Base-by-base conservation (phyloP, 2,888 invertebrate species). In the Archips xylosteana region DNA sequence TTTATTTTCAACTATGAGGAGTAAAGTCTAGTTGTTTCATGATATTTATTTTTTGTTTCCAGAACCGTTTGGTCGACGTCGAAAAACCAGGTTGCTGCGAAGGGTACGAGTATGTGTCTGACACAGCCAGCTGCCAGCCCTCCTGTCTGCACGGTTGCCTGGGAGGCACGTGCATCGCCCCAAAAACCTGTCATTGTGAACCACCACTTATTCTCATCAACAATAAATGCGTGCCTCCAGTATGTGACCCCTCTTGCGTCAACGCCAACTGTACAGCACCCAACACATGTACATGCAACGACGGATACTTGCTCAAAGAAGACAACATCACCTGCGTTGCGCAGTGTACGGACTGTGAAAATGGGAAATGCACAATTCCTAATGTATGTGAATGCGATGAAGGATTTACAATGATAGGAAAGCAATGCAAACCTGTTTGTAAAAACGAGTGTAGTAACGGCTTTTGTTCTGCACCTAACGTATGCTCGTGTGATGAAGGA, bases 201-300 rank as follows among this genome's bases (percentile, higher is more conserved):
- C 78, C 81, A 0, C 87, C 87, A 0, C 78, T 80, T 10, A 42
- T 70, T 2, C 66, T 83, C 4, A 57, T 73, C n/a, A 78, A 78
- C 1, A 70, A 78, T 23, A 75, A 72, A 0, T 85, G 85, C 54
- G 70, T 78, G 2, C 78, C 78, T 9, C 90, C 92, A 0, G 76
- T 81, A 0, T 95, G 95, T 70, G 81, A 86, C 61, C 90, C 90
- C 32, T 82, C 86, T 0, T 95, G 95, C 75, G 77, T 80, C 36
- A 78, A 82, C 10, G 90, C 92, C 60, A 54, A 5, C 3, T 72
- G 72, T 34, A 72, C 72, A 57, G 72, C 45, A 0, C 36, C 23
- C 36, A 67, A 73, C 72, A 54, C 39, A 39, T 71, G 71, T 13
- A 66, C 65, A 0, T 71, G 71, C 51, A 12, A 61, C 49, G 12